A percentile compares a stretch with the other conserved stretches of the same genome.
These are phyloP conservation scores for Anaspis maculata DNA, from an alignment of 2,888 invertebrate genomes.

Conservation along the genomic window DNA sequence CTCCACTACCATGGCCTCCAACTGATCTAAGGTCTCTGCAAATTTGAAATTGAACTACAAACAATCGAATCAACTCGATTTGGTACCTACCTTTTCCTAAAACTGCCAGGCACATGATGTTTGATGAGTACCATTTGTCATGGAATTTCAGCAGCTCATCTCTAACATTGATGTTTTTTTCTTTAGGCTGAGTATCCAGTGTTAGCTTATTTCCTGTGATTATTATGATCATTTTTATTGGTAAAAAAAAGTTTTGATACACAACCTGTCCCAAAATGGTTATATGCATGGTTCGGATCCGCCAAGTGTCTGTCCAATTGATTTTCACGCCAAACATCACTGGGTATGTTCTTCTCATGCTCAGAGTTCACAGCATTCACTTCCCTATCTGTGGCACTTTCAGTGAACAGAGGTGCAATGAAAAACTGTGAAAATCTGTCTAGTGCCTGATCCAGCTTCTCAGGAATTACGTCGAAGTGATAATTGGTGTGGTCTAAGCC, in stretches of 20 bases:
- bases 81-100: conserved; percentile 88
- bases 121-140: conserved; percentile 85
- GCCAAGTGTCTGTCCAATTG: conserved; percentile 83
- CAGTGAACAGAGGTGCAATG: conserved; percentile 85
- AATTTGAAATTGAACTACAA: no score
- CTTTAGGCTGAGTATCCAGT: conserved; percentile 67
- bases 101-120: conserved; percentile 85
- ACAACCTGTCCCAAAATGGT: conserved; percentile 90
- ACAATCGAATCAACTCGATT: no score
- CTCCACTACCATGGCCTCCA: conserved; percentile 70
- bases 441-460: conserved; percentile 66
- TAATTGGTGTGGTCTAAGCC: conserved; percentile 86
- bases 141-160: conserved; percentile 86
- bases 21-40: conserved; percentile 77
- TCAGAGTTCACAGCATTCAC: conserved; percentile 95
- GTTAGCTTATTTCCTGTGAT: conserved; percentile 77
- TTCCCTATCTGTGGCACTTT: conserved; percentile 84
- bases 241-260: no score
- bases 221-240: no score
- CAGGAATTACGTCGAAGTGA: conserved; percentile 87
- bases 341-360: conserved; percentile 87
- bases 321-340: conserved; percentile 81
- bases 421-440: conserved; percentile 98
- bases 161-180: conserved; percentile 78
- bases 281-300: conserved; percentile 71